phyloP scores from a whole-genome alignment of 2,888 invertebrate species.

The Cataglyphis rosenhaueri region DNA sequence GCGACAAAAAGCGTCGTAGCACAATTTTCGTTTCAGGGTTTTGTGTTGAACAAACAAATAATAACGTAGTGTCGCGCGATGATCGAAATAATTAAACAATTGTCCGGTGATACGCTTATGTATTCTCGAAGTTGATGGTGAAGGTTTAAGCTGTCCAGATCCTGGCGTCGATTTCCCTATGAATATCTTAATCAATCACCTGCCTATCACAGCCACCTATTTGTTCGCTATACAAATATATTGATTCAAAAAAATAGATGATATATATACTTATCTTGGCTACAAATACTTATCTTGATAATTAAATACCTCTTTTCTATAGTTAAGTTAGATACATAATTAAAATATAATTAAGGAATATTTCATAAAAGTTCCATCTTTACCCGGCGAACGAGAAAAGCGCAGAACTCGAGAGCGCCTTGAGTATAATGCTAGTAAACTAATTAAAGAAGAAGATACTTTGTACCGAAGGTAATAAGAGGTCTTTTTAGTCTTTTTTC shows the following conservation, averaged over 20 bases:
- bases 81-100: slow-evolving; percentile 22
- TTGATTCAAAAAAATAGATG: no score
- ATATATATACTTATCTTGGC: neutral
- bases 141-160: neutral
- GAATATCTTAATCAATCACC: slow-evolving; percentile 39
- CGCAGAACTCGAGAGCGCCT: neutral
- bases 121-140: neutral
- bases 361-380: slow-evolving; percentile 46
- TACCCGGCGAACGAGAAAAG: neutral
- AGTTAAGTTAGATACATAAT: slow-evolving; percentile 31
- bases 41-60: slow-evolving; percentile 42
- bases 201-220: neutral
- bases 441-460: slow-evolving; percentile 53
- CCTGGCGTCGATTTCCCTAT: neutral
- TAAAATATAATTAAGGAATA: slow-evolving; percentile 55
- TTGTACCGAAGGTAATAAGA: slow-evolving; percentile 47
- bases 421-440: slow-evolving; percentile 50
- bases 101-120: neutral
- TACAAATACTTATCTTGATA: neutral
- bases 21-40: slow-evolving; percentile 24
- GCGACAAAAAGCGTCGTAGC: slow-evolving; percentile 51
- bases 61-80: slow-evolving; percentile 16
- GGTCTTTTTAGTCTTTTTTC: slow-evolving; percentile 9
- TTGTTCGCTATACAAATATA: slow-evolving; percentile 1
- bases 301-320: slow-evolving; percentile 40